Evolutionary conservation across 1,140 invertebrate species (phyloP), one percentile per base, ranked within the genome.

Genomic region (Hylaeus anthracinus): DNA sequence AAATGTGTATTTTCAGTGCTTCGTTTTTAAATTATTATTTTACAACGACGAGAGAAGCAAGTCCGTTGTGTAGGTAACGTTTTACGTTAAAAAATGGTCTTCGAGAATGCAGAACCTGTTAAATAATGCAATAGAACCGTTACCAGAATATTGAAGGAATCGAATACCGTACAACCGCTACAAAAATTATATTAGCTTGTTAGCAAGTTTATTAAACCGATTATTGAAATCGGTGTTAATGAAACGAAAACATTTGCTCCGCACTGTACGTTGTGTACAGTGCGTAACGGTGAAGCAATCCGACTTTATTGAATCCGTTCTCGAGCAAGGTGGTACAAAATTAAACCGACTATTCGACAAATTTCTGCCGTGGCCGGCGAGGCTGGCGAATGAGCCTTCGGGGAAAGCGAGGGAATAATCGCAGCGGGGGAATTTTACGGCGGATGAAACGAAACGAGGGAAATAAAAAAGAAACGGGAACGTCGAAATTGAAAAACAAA

Each of bases 401-500:
- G 4, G 73, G 37, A 67, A 69, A 45, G 37, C 37, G 45, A 71
- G 56, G 45, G 37, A 71, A 78, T 71, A 63, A 71, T 71, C 43
- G 26, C 53, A n/a, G 56, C 37, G 43, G 66, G 43, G 56, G 15
- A 58, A 53, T 71, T 78, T 71, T 51, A 26, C 56, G 45, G 39
- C 9, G 41, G 14, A 61, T 45, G 69, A 37, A 63, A 72, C 9
- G 48, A 53, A 63, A 63, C 10, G 43, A 3, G 3, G 8, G n/a
- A 53, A 15, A 15, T 26, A 10, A 45, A 5, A 3, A 3, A 26
- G 8, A 14, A 45, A 14, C 3, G 12, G 26, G 43, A n/a, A 5
- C 41, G 26, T 39, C 14, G 65, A 61, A 77, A 72, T 65, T 72
- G 77, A 71, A 41, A 67, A 80, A 80, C 48, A 72, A 64, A 55